These are phyloP conservation scores for Solea senegalensis DNA, from an alignment of 2,113 vertebrate species.

Conservation along the genomic window DNA sequence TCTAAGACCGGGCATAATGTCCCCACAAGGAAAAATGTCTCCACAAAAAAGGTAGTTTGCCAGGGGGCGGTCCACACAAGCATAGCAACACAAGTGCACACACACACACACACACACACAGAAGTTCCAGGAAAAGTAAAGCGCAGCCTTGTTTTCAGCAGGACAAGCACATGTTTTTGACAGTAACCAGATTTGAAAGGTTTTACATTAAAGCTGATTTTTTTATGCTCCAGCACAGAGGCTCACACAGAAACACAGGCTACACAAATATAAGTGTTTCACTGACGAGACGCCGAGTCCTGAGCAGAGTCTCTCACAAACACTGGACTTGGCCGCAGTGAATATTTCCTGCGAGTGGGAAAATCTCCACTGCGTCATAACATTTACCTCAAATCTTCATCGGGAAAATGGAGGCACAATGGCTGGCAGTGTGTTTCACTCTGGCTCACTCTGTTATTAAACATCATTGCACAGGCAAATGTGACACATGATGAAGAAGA, in stretches of 20 bases:
- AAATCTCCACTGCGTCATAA: conserved; percentile 63
- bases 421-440: conserved; percentile 53
- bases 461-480: conserved; percentile 65
- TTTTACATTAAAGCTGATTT: conserved; percentile 20
- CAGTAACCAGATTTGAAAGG: conserved; percentile 12
- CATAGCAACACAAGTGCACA: no score
- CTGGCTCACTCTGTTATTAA: conserved; percentile 67
- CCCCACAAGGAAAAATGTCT: no score
- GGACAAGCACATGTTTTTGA: conserved; percentile 4
- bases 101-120: neutral
- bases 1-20: no score
- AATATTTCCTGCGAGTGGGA: conserved; percentile 57
- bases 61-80: no score
- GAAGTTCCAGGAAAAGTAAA: conserved; percentile 14
- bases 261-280: conserved; percentile 28
- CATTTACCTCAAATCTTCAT: conserved; percentile 70
- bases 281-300: conserved; percentile 25
- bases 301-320: conserved; percentile 57
- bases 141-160: conserved; percentile 40
- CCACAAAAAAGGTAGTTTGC: no score
- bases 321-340: conserved; percentile 47
- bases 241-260: conserved; percentile 14
- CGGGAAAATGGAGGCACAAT: conserved; percentile 61
- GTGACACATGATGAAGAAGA: conserved; percentile 67
- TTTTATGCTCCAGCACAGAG: conserved; percentile 6